Conservation (phyloP, 2,113 vertebrate species). For the Perccottus glenii region DNA sequence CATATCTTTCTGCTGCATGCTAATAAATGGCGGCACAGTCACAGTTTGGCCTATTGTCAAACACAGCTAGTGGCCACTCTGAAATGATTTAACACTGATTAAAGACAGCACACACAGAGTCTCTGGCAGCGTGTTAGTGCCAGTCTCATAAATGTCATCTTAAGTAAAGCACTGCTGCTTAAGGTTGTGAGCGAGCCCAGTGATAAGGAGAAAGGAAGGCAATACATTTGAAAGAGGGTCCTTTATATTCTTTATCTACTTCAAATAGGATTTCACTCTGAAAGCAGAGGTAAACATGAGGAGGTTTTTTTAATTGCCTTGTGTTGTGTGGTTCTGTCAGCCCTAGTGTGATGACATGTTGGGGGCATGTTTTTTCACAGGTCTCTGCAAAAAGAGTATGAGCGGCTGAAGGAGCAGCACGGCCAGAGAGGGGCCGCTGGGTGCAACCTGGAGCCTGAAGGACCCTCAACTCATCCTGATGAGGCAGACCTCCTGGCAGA, state of each 20-base stretch:
- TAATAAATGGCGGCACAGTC: conserved; percentile 38
- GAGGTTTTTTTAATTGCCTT: conserved; percentile 15
- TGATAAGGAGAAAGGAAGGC: conserved; percentile 12
- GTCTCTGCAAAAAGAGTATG: conserved; percentile 89
- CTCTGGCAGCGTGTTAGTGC: conserved; percentile 37
- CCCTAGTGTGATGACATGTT: neutral
- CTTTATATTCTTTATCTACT: conserved; percentile 45
- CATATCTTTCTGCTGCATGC: conserved; percentile 30
- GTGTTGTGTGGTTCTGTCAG: neutral
- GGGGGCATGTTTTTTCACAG: conserved; percentile 64
- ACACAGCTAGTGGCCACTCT: conserved; percentile 21
- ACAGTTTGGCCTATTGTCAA: conserved; percentile 26
- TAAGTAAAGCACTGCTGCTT: conserved; percentile 55
- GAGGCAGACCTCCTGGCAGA: conserved; percentile 85
- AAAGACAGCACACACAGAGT: conserved; percentile 9
- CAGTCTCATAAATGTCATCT: conserved; percentile 60
- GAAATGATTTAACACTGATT: conserved; percentile 61
- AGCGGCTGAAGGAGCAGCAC: conserved; percentile 92
- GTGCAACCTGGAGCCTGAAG: conserved; percentile 73
- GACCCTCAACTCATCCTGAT: conserved; percentile 59
- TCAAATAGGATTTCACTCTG: conserved; percentile 41
- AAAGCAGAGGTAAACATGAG: conserved; percentile 31
- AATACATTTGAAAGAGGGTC: conserved; percentile 16
- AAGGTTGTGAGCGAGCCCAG: conserved; percentile 27
- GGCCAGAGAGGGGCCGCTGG: conserved; percentile 76